phyloP scores from a whole-genome alignment of 1,140 invertebrate genomes.

The Nephotettix cincticeps region DNA sequence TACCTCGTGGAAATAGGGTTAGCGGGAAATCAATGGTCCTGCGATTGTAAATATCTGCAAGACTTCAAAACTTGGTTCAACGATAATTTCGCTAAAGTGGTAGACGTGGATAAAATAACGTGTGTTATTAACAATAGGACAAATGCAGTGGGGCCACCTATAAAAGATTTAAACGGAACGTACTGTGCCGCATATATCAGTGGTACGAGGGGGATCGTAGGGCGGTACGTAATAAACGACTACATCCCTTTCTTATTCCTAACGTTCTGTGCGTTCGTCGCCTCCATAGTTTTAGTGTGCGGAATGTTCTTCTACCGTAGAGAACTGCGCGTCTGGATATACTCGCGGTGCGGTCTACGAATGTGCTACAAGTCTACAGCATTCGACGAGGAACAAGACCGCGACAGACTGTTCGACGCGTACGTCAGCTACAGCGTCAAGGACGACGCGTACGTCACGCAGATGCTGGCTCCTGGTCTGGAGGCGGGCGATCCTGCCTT shows the following conservation, averaged over 20 bases:
- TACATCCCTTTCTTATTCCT: constrained; percentile 74
- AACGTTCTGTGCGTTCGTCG: constrained; percentile 69
- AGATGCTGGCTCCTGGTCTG: constrained; percentile 78
- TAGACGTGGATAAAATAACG: constrained; percentile 43
- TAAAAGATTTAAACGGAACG: constrained; percentile 68
- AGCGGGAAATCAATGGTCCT: constrained; percentile 86
- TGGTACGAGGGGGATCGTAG: constrained; percentile 54
- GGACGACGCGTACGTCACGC: constrained; percentile 84
- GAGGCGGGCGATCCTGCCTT: constrained; percentile 66
- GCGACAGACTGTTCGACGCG: constrained; percentile 84
- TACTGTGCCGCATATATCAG: constrained; percentile 58
- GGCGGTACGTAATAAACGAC: constrained; percentile 74
- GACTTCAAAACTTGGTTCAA: constrained; percentile 75
- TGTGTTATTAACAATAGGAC: constrained; percentile 43
- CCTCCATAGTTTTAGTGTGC: constrained; percentile 68
- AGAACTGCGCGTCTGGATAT: constrained; percentile 82
- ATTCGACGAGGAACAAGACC: constrained; percentile 72
- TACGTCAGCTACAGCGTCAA: constrained; percentile 90
- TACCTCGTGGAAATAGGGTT: constrained; percentile 77
- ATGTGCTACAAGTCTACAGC: constrained; percentile 79
- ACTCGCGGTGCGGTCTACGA: constrained; percentile 79
- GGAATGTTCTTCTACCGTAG: constrained; percentile 78
- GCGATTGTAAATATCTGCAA: constrained; percentile 80
- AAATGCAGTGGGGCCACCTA: constrained; percentile 54
- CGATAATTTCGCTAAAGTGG: constrained; percentile 63